These are phyloP conservation scores for Nasalis larvatus DNA, from an alignment of 2,113 vertebrate species.

Conservation along the genomic window DNA sequence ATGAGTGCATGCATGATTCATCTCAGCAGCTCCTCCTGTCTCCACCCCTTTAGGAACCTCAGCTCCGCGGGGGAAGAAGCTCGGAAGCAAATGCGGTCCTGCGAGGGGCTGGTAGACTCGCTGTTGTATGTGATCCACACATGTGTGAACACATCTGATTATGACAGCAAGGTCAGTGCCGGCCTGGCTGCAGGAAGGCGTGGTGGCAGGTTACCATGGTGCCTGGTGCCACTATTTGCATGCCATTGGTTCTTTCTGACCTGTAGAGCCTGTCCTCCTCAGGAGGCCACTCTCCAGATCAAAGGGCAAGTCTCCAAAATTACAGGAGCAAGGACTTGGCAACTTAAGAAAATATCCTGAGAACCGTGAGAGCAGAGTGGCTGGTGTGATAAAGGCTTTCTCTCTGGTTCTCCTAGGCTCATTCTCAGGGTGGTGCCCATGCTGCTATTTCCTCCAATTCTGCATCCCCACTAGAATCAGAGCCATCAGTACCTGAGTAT, in stretches of 20 bases:
- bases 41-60: slow-evolving; percentile 88
- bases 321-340: neutral
- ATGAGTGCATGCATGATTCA: neutral
- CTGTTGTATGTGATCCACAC: slow-evolving; percentile 98
- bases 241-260: neutral
- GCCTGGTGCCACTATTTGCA: rapidly evolving
- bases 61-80: slow-evolving; percentile 98
- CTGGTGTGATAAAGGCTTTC: neutral
- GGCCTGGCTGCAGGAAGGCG: rapidly evolving
- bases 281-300: neutral
- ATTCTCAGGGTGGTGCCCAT: neutral
- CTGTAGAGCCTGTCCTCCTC: neutral
- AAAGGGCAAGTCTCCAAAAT: neutral
- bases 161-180: slow-evolving; percentile 95
- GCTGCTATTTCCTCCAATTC: neutral
- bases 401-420: neutral
- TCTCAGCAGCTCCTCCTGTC: neutral
- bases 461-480: neutral
- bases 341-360: neutral
- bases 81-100: slow-evolving; percentile 95
- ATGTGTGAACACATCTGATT: slow-evolving; percentile 97
- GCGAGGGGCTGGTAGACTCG: slow-evolving; percentile 96
- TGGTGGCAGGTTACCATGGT: neutral
- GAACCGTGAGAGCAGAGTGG: neutral
- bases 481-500: neutral